Base-by-base conservation (phyloP, 2,888 invertebrate genomes). In the Sabatieria punctata region DNA sequence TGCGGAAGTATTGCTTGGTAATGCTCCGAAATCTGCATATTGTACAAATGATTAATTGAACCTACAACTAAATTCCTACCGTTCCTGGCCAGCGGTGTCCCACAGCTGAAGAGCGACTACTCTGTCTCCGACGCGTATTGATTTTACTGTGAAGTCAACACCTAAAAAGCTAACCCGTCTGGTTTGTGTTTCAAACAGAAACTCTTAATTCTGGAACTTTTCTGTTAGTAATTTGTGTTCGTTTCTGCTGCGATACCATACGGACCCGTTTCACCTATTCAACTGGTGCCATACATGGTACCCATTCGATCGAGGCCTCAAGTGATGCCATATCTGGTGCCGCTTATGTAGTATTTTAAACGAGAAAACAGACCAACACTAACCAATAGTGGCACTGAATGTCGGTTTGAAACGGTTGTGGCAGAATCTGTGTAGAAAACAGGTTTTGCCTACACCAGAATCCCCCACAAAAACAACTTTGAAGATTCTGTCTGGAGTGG, bases 401-500 rank as follows among this genome's bases (percentile, higher is more conserved):
- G 68, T 67, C 4, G 67, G 61, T 50, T 68, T 68, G 58, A 73
- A 74, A 30, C 65, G 60, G 44, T 68, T 68, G 51, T 71, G 69
- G 45, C 73, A 73, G 56, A 73, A 73, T 51, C 73, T 68, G 56
- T 69, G 72, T 6, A 74, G 62, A 44, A 74, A 68, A 46, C 71
- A 71, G 6, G 73, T 74, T 55, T 74, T 74, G 2, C 74, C 74
- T 4, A 74, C 73, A 1, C 71, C 72, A 1, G 72, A 71, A 54
- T 74, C 73, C 0, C 74, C 74, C 18, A 74, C 68, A 57, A 74
- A 71, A 1, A 75, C 73, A 3, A 74, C 68, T 59, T 74, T 73
- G 62, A 71, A 74, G 13, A 73, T 63, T 35, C 71, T 56, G 49
- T 71, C 65, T 4, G 68, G 68, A 22, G 56, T 57, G 1, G 54